Conservation (phyloP, 1,140 invertebrate genomes). For the Acyrthosiphon pisum region DNA sequence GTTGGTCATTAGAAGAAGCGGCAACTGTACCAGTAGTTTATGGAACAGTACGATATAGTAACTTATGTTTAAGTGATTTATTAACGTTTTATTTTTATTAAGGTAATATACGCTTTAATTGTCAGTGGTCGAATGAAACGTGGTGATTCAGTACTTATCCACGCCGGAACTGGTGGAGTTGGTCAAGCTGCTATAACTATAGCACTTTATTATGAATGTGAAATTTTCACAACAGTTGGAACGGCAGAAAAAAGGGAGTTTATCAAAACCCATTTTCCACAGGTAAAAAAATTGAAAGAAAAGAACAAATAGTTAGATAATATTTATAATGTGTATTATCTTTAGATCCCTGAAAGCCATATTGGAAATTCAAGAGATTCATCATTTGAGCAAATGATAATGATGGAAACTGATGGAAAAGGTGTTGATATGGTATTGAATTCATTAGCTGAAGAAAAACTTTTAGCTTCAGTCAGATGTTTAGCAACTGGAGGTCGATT, state of each 20-base stretch:
- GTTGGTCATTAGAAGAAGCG: conserved; percentile 86
- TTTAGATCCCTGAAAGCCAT: conserved; percentile 69
- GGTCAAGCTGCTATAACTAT: conserved; percentile 81
- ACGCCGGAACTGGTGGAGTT: conserved; percentile 79
- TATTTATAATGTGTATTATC: neutral
- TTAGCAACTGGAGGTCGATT: conserved; percentile 73
- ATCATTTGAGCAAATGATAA: conserved; percentile 76
- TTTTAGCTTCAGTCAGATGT: conserved; percentile 70
- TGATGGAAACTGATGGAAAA: conserved; percentile 68
- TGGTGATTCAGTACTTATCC: conserved; percentile 75
- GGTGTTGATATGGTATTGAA: conserved; percentile 83
- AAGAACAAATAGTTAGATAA: neutral
- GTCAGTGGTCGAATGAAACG: conserved; percentile 67
- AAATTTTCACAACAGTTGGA: conserved; percentile 76
- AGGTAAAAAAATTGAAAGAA: conserved; percentile 58
- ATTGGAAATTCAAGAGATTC: conserved; percentile 77
- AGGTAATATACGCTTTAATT: conserved; percentile 78
- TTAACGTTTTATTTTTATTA: conserved; percentile 37
- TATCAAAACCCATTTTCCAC: conserved; percentile 72
- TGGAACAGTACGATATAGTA: conserved; percentile 70
- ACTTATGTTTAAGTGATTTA: neutral
- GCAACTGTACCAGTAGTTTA: conserved; percentile 88
- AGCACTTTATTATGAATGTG: conserved; percentile 71
- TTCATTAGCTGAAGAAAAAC: conserved; percentile 79
- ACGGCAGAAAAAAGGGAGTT: conserved; percentile 75